Evolutionary conservation across 1,140 invertebrate species (phyloP).

Genomic region (Pantala flavescens): DNA sequence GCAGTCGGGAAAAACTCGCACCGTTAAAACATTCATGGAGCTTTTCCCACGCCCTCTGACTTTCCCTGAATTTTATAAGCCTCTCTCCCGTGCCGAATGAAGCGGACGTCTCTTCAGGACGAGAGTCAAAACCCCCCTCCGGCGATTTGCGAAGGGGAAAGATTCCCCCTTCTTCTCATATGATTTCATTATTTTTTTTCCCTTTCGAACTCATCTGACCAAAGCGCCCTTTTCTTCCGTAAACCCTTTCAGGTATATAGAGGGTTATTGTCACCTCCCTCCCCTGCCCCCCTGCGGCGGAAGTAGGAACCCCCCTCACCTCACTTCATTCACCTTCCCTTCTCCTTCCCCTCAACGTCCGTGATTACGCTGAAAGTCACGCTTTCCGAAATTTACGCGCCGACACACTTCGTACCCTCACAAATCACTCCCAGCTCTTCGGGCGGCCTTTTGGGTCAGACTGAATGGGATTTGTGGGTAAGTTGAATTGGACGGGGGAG

Average conservation of each 20-base stretch:
- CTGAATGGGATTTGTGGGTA: not conserved
- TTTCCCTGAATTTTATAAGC: too few relatives aligned
- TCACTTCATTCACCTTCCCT: not conserved
- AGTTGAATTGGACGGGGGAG: not conserved
- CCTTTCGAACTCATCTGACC: not conserved
- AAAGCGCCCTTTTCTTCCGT: not conserved
- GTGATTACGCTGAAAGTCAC: conserved; percentile 8
- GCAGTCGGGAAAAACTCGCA: too few relatives aligned
- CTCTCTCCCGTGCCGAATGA: too few relatives aligned
- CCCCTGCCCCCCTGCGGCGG: not conserved
- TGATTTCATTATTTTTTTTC: not conserved
- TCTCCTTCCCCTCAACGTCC: not conserved
- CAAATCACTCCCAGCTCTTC: not conserved
- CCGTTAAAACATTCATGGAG: too few relatives aligned
- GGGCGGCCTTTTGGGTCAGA: not conserved
- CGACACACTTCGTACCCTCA: not conserved
- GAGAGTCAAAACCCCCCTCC: too few relatives aligned
- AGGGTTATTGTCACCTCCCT: not conserved
- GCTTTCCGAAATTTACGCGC: conserved; percentile 1
- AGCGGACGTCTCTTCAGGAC: too few relatives aligned
- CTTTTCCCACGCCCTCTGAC: too few relatives aligned
- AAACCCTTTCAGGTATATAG: not conserved
- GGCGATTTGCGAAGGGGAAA: too few relatives aligned
- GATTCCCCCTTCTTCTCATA: not conserved
- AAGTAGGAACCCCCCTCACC: not conserved